Conservation (phyloP, 2,888 invertebrate species). For the Xylophagus ater region DNA sequence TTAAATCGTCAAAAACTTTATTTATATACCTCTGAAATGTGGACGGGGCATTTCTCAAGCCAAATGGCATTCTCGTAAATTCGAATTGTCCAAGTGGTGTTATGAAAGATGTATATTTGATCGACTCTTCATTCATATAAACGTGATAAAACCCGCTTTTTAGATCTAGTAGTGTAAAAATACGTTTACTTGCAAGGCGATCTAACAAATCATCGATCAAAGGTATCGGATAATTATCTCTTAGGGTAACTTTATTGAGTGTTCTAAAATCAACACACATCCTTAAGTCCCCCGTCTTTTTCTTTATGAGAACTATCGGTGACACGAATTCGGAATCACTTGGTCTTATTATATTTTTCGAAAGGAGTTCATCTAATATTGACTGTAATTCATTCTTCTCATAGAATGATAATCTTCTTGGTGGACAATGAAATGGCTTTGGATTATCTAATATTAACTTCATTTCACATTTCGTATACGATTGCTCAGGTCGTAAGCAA, state of each 20-base stretch:
- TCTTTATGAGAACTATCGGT: conserved; percentile 10
- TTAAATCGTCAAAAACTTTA: conserved; percentile 11
- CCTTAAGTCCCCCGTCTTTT: conserved; percentile 7
- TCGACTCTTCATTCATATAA: conserved; percentile 12
- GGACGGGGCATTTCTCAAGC: conserved; percentile 8
- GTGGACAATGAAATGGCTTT: conserved; percentile 5
- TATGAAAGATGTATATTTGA: conserved; percentile 18
- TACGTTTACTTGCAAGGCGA: conserved; percentile 11
- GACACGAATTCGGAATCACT: conserved; percentile 10
- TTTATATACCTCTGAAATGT: conserved; percentile 17
- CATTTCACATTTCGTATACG: no score
- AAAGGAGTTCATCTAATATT: conserved; percentile 8
- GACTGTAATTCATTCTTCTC: conserved; percentile 2
- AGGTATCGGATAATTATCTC: conserved; percentile 7
- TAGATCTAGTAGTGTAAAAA: conserved; percentile 16
- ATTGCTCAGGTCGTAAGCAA: no score
- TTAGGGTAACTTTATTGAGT: conserved; percentile 8
- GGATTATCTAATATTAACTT: neutral
- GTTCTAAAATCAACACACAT: conserved; percentile 11
- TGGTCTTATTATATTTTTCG: conserved; percentile 5
- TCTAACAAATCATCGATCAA: conserved; percentile 9
- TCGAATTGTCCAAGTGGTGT: conserved; percentile 18
- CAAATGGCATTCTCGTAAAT: conserved; percentile 17
- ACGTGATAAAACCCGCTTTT: conserved; percentile 18
- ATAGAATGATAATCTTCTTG: conserved; percentile 6